Conservation (phyloP, 2,888 invertebrate genomes). For the Agonum fuliginosum region DNA sequence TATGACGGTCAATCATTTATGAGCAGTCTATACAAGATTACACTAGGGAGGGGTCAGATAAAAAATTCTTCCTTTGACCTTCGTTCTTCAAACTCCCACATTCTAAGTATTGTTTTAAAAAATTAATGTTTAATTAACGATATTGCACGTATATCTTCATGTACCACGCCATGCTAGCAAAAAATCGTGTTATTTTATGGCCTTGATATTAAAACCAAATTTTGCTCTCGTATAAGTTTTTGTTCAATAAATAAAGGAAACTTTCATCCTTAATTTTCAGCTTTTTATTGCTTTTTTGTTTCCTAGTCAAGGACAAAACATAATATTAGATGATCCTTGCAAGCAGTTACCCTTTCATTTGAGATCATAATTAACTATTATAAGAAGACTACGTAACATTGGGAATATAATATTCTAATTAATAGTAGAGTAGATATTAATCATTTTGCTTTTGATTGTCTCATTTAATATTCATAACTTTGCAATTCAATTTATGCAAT, state of each 20-base stretch:
- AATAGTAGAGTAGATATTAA: no score
- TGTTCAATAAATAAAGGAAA: neutral
- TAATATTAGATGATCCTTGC: neutral
- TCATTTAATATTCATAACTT: no score
- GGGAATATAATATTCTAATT: neutral
- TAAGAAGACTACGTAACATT: neutral
- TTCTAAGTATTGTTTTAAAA: conserved; percentile 1
- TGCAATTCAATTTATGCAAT: no score
- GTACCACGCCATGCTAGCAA: conserved; percentile 14
- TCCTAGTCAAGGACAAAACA: neutral
- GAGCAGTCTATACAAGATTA: neutral
- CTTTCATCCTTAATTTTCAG: neutral
- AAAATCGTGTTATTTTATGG: conserved; percentile 35
- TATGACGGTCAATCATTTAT: no score
- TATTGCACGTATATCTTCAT: conserved; percentile 15
- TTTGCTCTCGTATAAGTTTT: conserved; percentile 7
- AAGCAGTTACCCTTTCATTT: neutral
- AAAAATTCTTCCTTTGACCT: conserved; percentile 7
- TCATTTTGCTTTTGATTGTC: no score
- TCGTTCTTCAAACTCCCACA: neutral
- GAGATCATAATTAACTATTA: neutral
- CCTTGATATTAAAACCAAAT: conserved; percentile 46
- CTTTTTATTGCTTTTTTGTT: neutral
- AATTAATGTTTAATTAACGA: conserved; percentile 33
- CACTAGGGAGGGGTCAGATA: conserved; percentile 1